Evolutionary conservation across 1,140 invertebrate species (phyloP).

Genomic region (Habropoda laboriosa): DNA sequence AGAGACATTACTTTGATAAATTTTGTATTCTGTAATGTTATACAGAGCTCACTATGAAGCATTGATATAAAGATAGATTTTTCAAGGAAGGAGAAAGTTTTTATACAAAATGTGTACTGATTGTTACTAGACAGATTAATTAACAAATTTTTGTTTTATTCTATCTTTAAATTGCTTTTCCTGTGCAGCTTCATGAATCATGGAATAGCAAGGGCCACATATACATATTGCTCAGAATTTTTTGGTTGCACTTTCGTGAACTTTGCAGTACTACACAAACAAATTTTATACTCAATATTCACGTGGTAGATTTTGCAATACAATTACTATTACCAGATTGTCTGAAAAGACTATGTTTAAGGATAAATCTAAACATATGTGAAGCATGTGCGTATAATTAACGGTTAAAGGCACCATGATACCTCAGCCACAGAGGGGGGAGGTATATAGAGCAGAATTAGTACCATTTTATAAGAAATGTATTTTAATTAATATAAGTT

Average conservation of each 20-base stretch:
- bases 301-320: constrained; percentile 67
- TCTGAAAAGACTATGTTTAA: constrained; percentile 58
- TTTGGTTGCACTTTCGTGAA: constrained; percentile 54
- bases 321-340: constrained; percentile 62
- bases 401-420: constrained; percentile 57
- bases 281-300: constrained; percentile 66
- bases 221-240: constrained; percentile 53
- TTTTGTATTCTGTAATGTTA: constrained; percentile 59
- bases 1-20: constrained; percentile 54
- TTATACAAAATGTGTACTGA: constrained; percentile 52
- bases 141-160: constrained; percentile 11
- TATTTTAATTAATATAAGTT: constrained; percentile 66
- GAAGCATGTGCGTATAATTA: constrained; percentile 66
- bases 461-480: constrained; percentile 65
- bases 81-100: constrained; percentile 48
- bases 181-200: constrained; percentile 43
- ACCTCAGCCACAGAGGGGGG: constrained; percentile 55
- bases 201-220: constrained; percentile 29
- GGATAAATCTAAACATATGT: constrained; percentile 56
- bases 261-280: constrained; percentile 51
- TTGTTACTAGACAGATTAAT: constrained; percentile 39
- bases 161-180: constrained; percentile 28
- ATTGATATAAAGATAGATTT: constrained; percentile 58
- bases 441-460: constrained; percentile 65
- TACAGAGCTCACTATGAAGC: constrained; percentile 52